Evolutionary conservation across 30 jellyfish, hydroid and myxozoan species (phyloP).

Genomic region (Aurelia aurita): DNA sequence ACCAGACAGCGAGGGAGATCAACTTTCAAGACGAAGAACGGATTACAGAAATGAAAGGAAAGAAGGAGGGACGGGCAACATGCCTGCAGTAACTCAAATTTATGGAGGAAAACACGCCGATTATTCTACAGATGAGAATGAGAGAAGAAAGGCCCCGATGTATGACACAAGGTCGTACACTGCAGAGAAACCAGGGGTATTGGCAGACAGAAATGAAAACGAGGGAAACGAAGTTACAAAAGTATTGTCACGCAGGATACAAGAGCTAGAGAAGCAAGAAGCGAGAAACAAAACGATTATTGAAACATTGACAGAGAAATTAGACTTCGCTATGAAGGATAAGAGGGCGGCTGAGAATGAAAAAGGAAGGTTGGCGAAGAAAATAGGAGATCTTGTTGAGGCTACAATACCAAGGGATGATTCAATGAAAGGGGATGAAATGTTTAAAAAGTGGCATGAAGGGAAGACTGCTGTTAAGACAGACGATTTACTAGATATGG

Average conservation of each 20-base stretch:
- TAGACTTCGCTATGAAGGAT: not conserved
- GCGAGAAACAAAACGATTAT: constrained; percentile 13
- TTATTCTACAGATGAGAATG: too few relatives aligned
- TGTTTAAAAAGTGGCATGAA: not conserved
- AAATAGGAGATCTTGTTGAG: constrained; percentile 6
- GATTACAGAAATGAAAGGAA: too few relatives aligned
- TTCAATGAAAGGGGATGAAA: not conserved
- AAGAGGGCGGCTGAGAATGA: not conserved
- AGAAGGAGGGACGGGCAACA: too few relatives aligned
- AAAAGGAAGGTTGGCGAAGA: not conserved
- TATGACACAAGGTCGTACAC: not conserved
- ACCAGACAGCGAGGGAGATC: too few relatives aligned
- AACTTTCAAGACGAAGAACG: too few relatives aligned
- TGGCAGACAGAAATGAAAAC: constrained; percentile 11
- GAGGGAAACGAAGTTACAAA: constrained; percentile 36
- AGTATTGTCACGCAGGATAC: constrained; percentile 31
- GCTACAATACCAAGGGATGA: constrained; percentile 9
- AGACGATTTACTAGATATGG: not conserved
- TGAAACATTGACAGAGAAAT: not conserved
- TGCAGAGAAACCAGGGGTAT: constrained; percentile 63
- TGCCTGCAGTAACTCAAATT: too few relatives aligned
- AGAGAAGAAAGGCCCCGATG: not conserved
- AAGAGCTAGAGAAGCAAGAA: constrained; percentile 33
- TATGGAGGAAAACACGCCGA: too few relatives aligned
- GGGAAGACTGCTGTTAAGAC: too few relatives aligned